Conservation (phyloP, 2,113 vertebrate species). For the Notothenia rossii region DNA sequence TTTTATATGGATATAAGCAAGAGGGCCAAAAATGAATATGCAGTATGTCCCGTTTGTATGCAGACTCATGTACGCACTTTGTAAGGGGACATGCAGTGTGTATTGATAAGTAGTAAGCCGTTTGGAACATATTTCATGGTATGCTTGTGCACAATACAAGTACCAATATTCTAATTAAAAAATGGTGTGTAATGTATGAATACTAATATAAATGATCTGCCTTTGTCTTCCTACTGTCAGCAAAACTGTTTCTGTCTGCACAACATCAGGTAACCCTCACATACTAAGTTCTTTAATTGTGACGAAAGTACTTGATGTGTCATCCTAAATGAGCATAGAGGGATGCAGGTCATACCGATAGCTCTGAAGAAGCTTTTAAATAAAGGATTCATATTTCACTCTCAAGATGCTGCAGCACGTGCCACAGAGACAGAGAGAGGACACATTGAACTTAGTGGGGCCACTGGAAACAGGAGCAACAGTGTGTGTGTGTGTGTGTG, state of each 20-base stretch:
- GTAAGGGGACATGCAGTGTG: no score
- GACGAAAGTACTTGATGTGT: not conserved
- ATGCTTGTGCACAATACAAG: not conserved
- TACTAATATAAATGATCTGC: not conserved
- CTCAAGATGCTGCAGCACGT: slow-evolving; percentile 32
- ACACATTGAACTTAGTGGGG: slow-evolving; percentile 23
- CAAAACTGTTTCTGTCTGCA: not conserved
- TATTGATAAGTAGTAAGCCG: not conserved
- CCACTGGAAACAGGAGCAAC: slow-evolving; percentile 45
- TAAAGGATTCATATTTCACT: slow-evolving; percentile 51
- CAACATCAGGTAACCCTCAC: not conserved
- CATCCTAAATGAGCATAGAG: not conserved
- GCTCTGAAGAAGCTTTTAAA: slow-evolving; percentile 37
- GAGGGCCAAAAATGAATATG: no score
- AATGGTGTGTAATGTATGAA: not conserved
- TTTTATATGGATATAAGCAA: no score
- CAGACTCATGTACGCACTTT: no score
- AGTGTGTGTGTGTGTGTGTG: slow-evolving; percentile 6
- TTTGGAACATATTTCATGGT: no score
- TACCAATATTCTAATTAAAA: not conserved
- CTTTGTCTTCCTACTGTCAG: not conserved
- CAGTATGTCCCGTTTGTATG: no score
- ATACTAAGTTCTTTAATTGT: not conserved
- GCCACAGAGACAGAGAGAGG: slow-evolving; percentile 21
- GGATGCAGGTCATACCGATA: slow-evolving; percentile 22